Conservation (phyloP, 2,113 vertebrate species). For the Percina caprodes region DNA sequence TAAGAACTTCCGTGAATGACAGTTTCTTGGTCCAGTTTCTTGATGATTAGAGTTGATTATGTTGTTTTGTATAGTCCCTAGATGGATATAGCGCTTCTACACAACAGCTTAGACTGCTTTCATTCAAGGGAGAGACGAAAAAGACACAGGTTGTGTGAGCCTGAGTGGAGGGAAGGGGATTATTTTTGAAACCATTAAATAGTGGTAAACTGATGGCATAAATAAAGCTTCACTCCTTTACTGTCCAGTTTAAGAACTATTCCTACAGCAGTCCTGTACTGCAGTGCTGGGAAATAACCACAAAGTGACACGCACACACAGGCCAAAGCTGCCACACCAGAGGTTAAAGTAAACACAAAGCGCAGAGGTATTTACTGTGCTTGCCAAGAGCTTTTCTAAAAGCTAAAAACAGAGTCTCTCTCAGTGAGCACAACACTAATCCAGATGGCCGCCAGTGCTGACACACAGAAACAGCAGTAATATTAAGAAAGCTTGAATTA, state of each 20-base stretch:
- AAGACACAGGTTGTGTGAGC: not conserved
- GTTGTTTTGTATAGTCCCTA: conserved; percentile 35
- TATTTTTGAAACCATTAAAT: conserved; percentile 11
- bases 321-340: conserved; percentile 20
- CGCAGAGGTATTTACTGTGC: conserved; percentile 51
- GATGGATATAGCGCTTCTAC: conserved; percentile 17
- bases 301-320: conserved; percentile 41
- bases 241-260: conserved; percentile 8
- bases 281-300: conserved; percentile 45
- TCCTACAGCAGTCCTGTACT: not conserved
- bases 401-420: conserved; percentile 58
- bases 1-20: conserved; percentile 16
- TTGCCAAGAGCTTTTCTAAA: conserved; percentile 59
- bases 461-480: conserved; percentile 20
- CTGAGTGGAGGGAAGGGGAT: not conserved
- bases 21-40: conserved; percentile 14
- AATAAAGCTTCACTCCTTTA: conserved; percentile 14
- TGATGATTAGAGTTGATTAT: conserved; percentile 45
- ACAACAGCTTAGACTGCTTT: conserved; percentile 49
- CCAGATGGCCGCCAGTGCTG: conserved; percentile 42
- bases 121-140: conserved; percentile 18
- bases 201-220: conserved; percentile 17
- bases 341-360: conserved; percentile 56
- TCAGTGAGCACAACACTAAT: conserved; percentile 37
- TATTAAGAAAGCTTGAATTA: not conserved